Conservation (phyloP, 2,888 invertebrate genomes). For the Apotomis capreana region DNA sequence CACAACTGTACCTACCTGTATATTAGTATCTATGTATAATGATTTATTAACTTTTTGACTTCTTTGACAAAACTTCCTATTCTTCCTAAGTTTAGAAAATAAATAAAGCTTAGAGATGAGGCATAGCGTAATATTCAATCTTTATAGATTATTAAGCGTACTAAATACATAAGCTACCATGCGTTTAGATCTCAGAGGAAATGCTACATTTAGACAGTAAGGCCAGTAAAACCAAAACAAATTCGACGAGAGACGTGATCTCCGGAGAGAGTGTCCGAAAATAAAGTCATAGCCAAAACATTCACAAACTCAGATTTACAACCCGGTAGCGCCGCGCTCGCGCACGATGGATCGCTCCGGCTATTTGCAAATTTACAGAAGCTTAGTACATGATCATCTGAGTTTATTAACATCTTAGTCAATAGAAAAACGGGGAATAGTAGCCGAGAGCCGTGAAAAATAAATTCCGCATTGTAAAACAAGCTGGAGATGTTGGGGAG, state of each 20-base stretch:
- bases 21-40: too few species aligned
- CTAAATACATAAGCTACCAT: neutral
- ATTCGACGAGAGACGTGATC: neutral
- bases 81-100: too few species aligned
- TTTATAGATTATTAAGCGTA: too few species aligned
- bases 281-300: slow-evolving; percentile 22
- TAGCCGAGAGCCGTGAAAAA: neutral
- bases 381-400: too few species aligned
- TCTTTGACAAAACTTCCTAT: too few species aligned
- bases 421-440: neutral
- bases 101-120: too few species aligned
- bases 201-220: slow-evolving; percentile 4
- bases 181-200: neutral
- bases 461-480: neutral
- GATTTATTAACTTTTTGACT: too few species aligned
- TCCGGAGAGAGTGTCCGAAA: neutral
- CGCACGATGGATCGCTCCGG: too few species aligned
- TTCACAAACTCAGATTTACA: slow-evolving; percentile 13
- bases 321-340: neutral
- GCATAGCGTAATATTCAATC: too few species aligned
- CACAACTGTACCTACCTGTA: too few species aligned
- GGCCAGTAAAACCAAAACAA: slow-evolving; percentile 5
- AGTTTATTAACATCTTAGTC: neutral
- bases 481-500: slow-evolving; percentile 1
- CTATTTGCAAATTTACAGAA: too few species aligned